Percentiles rank a stretch among this genome's conserved stretches.
Evolutionary conservation across 2,113 vertebrate species (phyloP).

Genomic region (Platysteira castanea): DNA sequence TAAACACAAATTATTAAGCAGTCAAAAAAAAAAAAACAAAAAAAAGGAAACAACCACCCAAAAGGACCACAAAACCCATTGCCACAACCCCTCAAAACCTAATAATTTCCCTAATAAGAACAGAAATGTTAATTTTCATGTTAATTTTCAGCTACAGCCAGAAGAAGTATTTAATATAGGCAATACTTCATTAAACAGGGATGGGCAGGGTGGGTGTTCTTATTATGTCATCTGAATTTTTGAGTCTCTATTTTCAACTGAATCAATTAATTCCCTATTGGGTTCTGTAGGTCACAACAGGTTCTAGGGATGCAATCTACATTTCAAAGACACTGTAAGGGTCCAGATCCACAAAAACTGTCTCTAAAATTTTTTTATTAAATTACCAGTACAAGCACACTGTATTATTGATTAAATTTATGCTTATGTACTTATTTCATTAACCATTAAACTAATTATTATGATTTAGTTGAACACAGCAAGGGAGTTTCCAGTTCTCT

Average conservation of each 20-base stretch:
- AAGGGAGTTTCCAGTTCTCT: background rate
- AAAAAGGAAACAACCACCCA: no score
- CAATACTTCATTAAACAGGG: background rate
- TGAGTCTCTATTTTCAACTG: background rate
- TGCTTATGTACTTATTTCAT: background rate
- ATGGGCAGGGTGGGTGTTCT: accelerated
- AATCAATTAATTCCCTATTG: background rate
- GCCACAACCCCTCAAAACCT: background rate
- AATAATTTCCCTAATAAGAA: background rate
- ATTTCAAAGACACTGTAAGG: background rate
- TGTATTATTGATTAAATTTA: background rate
- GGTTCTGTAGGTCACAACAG: background rate
- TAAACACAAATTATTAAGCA: background rate
- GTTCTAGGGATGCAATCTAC: background rate
- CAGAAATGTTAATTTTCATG: background rate
- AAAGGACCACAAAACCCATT: background rate
- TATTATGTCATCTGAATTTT: background rate
- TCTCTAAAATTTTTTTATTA: background rate
- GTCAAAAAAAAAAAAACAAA: no score
- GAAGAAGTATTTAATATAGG: background rate
- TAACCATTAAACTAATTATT: background rate
- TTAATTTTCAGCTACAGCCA: background rate
- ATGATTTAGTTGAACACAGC: background rate
- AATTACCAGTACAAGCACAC: background rate
- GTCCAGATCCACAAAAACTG: background rate